Percentiles rank a stretch among this genome's conserved stretches.
Evolutionary conservation across 1,140 invertebrate species (phyloP).

Genomic region (Polypedilum vanderplanki): DNA sequence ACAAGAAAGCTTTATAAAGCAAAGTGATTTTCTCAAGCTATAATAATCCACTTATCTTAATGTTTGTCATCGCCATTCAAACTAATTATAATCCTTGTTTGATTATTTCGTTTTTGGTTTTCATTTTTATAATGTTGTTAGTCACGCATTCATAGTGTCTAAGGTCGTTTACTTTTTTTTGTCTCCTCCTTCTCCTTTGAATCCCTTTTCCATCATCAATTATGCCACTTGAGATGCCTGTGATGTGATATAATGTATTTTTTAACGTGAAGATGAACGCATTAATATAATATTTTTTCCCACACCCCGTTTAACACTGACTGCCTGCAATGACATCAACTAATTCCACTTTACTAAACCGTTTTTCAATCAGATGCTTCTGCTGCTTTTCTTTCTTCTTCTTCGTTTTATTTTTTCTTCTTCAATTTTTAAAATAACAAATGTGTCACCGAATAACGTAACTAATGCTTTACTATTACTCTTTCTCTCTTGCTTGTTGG

Average conservation of each 20-base stretch:
- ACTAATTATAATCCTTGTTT: conserved; percentile 16
- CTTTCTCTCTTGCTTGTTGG: not conserved
- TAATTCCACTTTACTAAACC: conserved; percentile 4
- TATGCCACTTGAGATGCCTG: not conserved
- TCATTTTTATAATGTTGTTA: not conserved
- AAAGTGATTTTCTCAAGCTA: not conserved
- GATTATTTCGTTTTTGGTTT: not conserved
- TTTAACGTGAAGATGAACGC: not conserved
- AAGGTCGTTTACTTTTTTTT: not conserved
- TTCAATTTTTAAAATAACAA: conserved; percentile 15
- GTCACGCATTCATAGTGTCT: not conserved
- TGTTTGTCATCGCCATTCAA: conserved; percentile 8
- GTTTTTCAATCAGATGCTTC: not conserved
- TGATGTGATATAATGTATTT: not conserved
- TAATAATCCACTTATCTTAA: conserved; percentile 19
- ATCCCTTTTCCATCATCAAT: conserved; percentile 12
- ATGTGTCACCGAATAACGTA: not conserved
- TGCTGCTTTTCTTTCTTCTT: not conserved
- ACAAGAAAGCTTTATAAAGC: not conserved
- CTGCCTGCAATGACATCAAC: conserved; percentile 3
- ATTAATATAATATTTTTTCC: conserved; percentile 10
- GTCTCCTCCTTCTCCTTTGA: not conserved
- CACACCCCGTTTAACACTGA: conserved; percentile 9
- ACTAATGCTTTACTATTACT: not conserved
- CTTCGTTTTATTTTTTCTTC: not conserved